A percentile compares a stretch with the other conserved stretches of the same genome.
Evolutionary conservation across 2,113 vertebrate genomes (phyloP).

Genomic region (Colinus virginianus): DNA sequence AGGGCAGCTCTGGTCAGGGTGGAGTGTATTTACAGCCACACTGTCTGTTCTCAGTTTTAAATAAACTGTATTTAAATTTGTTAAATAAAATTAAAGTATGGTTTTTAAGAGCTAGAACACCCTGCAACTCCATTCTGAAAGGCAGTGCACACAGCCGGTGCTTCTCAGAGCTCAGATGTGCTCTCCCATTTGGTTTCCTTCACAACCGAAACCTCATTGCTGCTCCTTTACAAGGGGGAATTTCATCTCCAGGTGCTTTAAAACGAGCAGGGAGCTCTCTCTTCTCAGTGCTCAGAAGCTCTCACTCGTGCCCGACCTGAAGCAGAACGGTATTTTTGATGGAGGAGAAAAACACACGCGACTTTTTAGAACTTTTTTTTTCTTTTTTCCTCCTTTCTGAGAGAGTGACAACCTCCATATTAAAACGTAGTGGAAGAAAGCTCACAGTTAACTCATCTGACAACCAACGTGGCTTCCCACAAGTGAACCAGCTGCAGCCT

Average conservation of each 20-base stretch:
- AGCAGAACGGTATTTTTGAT: neutral
- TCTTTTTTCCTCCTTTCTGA: neutral
- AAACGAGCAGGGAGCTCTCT: neutral
- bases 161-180: neutral
- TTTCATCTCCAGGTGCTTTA: neutral
- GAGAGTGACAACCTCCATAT: conserved; percentile 12
- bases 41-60: conserved; percentile 76
- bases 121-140: conserved; percentile 22
- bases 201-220: neutral
- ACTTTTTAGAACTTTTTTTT: neutral
- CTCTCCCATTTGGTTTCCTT: neutral
- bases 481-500: neutral
- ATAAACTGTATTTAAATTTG: conserved; percentile 80
- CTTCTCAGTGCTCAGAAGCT: neutral
- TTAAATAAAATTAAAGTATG: conserved; percentile 74
- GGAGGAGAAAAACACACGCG: conserved; percentile 17
- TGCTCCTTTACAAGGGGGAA: neutral
- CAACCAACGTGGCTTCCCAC: conserved; percentile 8
- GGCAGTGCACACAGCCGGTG: neutral
- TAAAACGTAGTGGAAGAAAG: neutral
- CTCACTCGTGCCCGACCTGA: neutral
- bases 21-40: conserved; percentile 36
- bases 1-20: conserved; percentile 1
- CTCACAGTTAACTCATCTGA: neutral
- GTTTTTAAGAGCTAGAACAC: conserved; percentile 77